phyloP scores from a whole-genome alignment of 2,888 invertebrate species.

The Tenthredo notha region DNA sequence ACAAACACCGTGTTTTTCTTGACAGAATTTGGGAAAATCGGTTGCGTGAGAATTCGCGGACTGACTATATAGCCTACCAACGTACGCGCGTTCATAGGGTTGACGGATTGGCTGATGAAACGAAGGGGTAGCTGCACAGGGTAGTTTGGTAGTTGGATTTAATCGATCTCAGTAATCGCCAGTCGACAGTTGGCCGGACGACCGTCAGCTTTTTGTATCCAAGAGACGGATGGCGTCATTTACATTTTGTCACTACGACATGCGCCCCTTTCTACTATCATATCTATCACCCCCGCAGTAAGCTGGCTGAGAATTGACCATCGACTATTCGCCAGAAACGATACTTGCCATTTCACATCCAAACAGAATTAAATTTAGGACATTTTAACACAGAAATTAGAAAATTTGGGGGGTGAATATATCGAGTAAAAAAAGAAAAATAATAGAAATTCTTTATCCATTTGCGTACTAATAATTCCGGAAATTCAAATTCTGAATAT shows the following conservation, averaged over 20 bases:
- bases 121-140: conserved; percentile 72
- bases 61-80: conserved; percentile 16
- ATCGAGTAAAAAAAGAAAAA: neutral
- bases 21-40: conserved; percentile 51
- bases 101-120: conserved; percentile 77
- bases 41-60: conserved; percentile 51
- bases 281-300: conserved; percentile 73
- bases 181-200: conserved; percentile 77
- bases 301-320: conserved; percentile 32
- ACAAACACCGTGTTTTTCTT: conserved; percentile 35
- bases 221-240: conserved; percentile 78
- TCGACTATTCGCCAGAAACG: neutral
- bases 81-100: conserved; percentile 66
- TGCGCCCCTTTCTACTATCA: conserved; percentile 75
- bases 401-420: neutral
- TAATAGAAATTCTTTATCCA: neutral
- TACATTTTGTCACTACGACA: conserved; percentile 78
- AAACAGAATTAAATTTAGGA: neutral
- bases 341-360: too few relatives aligned
- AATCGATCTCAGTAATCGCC: conserved; percentile 78
- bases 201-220: conserved; percentile 73
- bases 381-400: neutral
- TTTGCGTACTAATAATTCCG: neutral
- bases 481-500: neutral
- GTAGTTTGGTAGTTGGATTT: conserved; percentile 72